Evolutionary conservation across 2,888 invertebrate species (phyloP), one percentile per base, ranked within the genome.

Genomic region (Apodemia mormo): DNA sequence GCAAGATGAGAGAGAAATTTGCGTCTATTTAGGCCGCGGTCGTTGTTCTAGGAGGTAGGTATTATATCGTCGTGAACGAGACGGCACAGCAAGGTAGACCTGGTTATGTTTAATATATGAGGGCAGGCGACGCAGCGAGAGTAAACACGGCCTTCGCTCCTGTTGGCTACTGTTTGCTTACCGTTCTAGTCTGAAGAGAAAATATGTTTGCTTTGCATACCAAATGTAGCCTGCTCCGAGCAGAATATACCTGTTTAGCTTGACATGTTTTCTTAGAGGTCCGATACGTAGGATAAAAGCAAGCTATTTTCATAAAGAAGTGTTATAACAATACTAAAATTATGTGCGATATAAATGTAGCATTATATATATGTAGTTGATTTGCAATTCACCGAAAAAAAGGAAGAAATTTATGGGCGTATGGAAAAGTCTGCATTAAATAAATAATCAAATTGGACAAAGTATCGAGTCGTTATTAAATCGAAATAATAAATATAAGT

Each of bases 201-300:
- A 92, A 92, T 92, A 90, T 92, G 92, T 92, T 92, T 91, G 91
- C 88, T 85, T 85, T 90, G 89, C 90, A 92, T 91, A 89, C 85
- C 86, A 88, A 88, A 88, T 85, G 84, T 84, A 82, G 84, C 85
- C 79, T 77, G 84, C 83, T 83, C 80, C 75, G 80, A 80, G 79
- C 79, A 77, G 82, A 83, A 83, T 80, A 76, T 74, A 84, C 82
- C 82, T 86, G 88, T 87, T 89, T 89, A 86, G 85, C 85, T 85
- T 87, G 85, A 87, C 89, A 87, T 91, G 87, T 86, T 90, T 88
- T 87, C 85, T 82, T 78, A 82, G 81, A 81, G 80, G 79, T 81
- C 85, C 76, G 78, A 83, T 84, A 86, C 87, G 87, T 84, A 85
- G 81, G 72, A 49, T 43, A 65, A 37, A 49, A 67, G 45, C 40